Evolutionary conservation across 2,888 invertebrate species (phyloP), one percentile per base, ranked within the genome.

Genomic region (Rhogogaster chlorosoma): DNA sequence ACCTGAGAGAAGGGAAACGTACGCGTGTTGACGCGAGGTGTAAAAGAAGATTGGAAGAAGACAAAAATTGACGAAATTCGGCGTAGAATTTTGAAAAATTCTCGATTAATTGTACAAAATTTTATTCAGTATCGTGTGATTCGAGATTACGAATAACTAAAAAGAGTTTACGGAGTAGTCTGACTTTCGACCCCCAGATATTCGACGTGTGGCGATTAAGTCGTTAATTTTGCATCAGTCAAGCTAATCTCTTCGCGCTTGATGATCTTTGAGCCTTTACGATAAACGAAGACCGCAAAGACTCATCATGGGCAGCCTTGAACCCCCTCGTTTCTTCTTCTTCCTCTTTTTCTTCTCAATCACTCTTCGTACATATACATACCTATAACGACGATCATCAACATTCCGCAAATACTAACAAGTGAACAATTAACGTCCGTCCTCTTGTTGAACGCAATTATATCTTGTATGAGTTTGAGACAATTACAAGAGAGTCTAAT

Each of bases 191-290:
- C 32, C 67, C 18, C 18, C 26, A 32, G 67, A 29, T 67, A 32
- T 67, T 67, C 67, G 67, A 67, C 67, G 18, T 32, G 77, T 77
- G 77, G 53, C 32, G 77, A 77, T 77, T 53, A 77, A 49, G 77
- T 77, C 77, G 77, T 77, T 77, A 77, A 77, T 77, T 77, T 12
- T 38, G 18, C 77, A 77, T 77, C 77, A 77, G 77, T 77, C 45
- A 15, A 77, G 29, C 77, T 77, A 49, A 77, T 77, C 77, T 45
- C 32, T 77, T 38, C 10, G 45, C 42, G 75, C 75, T 26, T 29
- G 12, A 15, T 77, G 77, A 77, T 77, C 77, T 77, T 32, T 77
- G 77, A 49, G 38, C 77, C 77, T 26, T 9, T 77, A 29, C 7
- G 9, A 73, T 42, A 22, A 29, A 45, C 75, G n/a, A 10, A 32